phyloP scores from a whole-genome alignment of 1,140 invertebrate species.

The Condylostylus longicornis region DNA sequence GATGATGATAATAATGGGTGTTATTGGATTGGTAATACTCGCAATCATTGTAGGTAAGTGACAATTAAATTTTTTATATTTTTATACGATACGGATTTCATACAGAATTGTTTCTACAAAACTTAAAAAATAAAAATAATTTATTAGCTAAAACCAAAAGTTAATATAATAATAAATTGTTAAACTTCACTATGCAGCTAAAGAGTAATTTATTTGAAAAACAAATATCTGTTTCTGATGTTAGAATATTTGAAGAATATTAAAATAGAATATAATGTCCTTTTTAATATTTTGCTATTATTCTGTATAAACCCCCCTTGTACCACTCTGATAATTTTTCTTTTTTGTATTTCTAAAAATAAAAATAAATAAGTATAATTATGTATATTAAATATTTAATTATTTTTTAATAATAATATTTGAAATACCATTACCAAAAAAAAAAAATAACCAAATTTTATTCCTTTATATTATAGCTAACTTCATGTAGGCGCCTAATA shows the following conservation, averaged over 20 bases:
- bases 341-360: too few relatives aligned
- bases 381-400: too few relatives aligned
- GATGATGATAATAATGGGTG: constrained; percentile 89
- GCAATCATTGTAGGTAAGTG: constrained; percentile 81
- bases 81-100: not conserved
- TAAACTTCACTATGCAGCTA: constrained; percentile 6
- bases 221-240: too few relatives aligned
- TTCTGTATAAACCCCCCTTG: too few relatives aligned
- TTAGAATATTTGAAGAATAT: too few relatives aligned
- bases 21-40: constrained; percentile 72
- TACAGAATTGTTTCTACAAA: constrained; percentile 1
- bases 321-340: too few relatives aligned
- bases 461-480: constrained; percentile 49
- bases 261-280: too few relatives aligned
- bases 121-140: too few relatives aligned
- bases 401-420: too few relatives aligned
- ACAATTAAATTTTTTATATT: too few relatives aligned
- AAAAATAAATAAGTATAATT: too few relatives aligned
- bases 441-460: constrained; percentile 16
- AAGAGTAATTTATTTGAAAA: constrained; percentile 7
- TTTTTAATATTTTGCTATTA: too few relatives aligned
- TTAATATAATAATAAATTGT: constrained; percentile 3
- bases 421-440: constrained; percentile 2
- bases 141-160: constrained; percentile 1
- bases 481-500: constrained; percentile 50